Conservation (phyloP, 2,113 vertebrate genomes). For the Alethe diademata region DNA sequence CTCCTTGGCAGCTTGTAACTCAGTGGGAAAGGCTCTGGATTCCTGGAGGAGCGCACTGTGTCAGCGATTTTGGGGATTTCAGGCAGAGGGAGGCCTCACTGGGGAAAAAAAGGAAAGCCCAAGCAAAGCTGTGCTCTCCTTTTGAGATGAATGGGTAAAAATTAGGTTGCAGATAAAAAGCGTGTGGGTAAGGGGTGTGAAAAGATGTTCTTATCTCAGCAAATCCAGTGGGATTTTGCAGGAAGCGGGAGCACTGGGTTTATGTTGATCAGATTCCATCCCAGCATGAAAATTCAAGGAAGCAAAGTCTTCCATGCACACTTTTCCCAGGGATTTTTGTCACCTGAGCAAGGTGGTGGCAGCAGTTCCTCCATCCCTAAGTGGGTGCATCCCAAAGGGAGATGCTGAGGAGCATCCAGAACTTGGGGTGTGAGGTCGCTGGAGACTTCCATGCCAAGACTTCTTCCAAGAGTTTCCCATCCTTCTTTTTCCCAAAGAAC, state of each 20-base stretch:
- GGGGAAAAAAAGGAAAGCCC: background rate
- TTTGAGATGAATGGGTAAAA: background rate
- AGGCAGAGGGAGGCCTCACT: conserved; percentile 25
- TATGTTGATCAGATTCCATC: background rate
- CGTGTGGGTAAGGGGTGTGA: background rate
- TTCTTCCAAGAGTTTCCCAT: background rate
- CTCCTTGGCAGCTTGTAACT: conserved; percentile 50
- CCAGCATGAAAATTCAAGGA: background rate
- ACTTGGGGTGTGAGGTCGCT: rapidly evolving
- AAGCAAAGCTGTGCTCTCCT: background rate
- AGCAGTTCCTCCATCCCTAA: background rate
- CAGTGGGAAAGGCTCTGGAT: conserved; percentile 49
- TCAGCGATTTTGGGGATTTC: conserved; percentile 56
- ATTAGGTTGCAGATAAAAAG: background rate
- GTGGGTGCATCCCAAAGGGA: rapidly evolving
- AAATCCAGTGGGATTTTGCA: background rate
- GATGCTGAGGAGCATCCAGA: rapidly evolving
- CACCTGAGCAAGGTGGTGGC: background rate
- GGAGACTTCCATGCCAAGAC: rapidly evolving
- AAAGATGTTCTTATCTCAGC: rapidly evolving
- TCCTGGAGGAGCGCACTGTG: conserved; percentile 53
- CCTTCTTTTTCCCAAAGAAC: background rate
- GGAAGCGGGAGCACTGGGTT: background rate
- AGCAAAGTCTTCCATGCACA: rapidly evolving
- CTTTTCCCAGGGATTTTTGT: background rate